phyloP scores from a whole-genome alignment of 2,797 vertebrate species.

The Lacerta bilineata region DNA sequence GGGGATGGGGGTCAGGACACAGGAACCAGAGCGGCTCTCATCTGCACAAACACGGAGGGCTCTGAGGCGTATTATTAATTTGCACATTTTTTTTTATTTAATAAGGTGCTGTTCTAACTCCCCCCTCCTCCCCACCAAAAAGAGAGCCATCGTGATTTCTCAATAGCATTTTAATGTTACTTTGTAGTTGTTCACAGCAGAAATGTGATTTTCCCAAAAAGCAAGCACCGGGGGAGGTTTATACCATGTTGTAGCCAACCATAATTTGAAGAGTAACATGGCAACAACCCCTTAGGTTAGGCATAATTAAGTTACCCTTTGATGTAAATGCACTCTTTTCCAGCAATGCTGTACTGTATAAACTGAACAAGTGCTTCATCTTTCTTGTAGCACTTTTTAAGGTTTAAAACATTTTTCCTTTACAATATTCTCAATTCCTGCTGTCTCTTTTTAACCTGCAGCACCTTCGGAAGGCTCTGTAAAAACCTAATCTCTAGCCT shows the following conservation, averaged over 20 bases:
- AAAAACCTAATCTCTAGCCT: conserved; percentile 1
- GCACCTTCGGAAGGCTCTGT: conserved; percentile 29
- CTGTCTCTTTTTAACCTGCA: conserved; percentile 42
- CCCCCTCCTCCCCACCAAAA: background rate
- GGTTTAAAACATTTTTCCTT: conserved; percentile 44
- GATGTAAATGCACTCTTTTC: conserved; percentile 5
- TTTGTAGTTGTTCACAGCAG: background rate
- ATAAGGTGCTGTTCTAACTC: background rate
- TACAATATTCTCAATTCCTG: conserved; percentile 60
- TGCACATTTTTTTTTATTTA: background rate
- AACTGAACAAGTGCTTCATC: conserved; percentile 40
- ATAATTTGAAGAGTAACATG: conserved; percentile 10
- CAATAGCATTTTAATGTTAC: background rate
- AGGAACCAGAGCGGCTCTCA: too few species aligned
- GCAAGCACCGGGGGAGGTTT: background rate
- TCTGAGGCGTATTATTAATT: background rate
- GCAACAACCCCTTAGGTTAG: background rate
- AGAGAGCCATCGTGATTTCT: background rate
- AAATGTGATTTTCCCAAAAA: background rate
- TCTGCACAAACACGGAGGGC: too few species aligned
- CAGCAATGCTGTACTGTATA: conserved; percentile 7
- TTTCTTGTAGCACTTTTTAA: conserved; percentile 61
- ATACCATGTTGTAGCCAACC: background rate
- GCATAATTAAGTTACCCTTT: background rate
- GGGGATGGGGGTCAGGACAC: too few species aligned